Conservation (phyloP, 2,797 vertebrate genomes). For the Fundulus diaphanus region DNA sequence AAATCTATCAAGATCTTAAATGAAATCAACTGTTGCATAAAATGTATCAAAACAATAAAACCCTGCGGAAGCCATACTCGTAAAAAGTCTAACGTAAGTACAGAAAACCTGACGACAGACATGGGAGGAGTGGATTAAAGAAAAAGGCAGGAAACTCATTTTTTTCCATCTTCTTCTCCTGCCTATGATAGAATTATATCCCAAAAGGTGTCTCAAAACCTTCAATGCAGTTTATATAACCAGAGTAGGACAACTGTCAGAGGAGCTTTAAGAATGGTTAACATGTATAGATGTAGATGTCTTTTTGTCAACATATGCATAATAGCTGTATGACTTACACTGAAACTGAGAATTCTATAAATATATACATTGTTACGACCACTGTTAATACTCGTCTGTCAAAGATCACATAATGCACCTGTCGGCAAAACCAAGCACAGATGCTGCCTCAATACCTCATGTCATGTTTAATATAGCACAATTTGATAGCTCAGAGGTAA, state of each 20-base stretch:
- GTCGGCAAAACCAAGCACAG: background rate
- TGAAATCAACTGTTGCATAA: background rate
- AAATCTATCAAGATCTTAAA: background rate
- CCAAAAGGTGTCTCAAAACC: too few relatives aligned
- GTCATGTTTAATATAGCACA: slow-evolving; percentile 13
- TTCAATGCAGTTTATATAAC: too few relatives aligned
- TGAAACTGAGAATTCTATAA: background rate
- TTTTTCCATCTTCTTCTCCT: background rate
- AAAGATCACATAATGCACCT: background rate
- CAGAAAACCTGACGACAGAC: too few relatives aligned
- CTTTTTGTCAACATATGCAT: background rate
- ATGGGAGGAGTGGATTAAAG: too few relatives aligned
- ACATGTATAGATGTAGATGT: background rate
- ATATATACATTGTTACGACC: background rate
- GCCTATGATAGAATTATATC: too few relatives aligned
- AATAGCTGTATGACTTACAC: background rate
- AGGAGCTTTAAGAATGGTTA: background rate
- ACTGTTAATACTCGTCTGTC: background rate
- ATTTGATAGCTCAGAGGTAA: slow-evolving; percentile 4
- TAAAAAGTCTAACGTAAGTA: too few relatives aligned
- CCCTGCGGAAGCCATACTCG: too few relatives aligned
- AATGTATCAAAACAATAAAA: background rate
- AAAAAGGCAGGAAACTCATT: too few relatives aligned
- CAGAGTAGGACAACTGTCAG: too few relatives aligned
- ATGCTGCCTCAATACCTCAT: slow-evolving; percentile 4